Conservation (phyloP, 92 coral and sea anemone genomes). For the Desmophyllum pertusum region DNA sequence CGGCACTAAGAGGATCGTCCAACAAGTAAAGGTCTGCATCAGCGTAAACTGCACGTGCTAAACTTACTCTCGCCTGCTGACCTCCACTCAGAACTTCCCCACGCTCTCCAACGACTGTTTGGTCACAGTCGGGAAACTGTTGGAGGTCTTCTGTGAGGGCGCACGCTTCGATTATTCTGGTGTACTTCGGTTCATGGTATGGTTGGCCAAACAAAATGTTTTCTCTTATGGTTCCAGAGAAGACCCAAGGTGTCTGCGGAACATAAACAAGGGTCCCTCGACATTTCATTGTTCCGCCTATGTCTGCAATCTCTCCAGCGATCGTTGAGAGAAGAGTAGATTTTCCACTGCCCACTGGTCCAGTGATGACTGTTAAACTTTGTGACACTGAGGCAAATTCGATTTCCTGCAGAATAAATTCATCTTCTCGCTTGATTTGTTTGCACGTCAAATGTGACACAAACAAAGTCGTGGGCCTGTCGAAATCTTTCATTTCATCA, state of each 20-base stretch:
- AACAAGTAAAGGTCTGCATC: constrained; percentile 1
- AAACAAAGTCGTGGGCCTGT: neutral
- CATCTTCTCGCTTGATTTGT: neutral
- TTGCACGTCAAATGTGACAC: neutral
- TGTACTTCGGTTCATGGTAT: constrained; percentile 1
- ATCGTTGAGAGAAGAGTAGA: constrained; percentile 6
- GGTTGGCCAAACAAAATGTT: constrained; percentile 20
- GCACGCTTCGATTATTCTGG: constrained; percentile 4
- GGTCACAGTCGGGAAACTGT: neutral
- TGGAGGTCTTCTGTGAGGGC: constrained; percentile 11
- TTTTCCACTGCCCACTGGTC: constrained; percentile 4
- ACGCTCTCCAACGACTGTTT: constrained; percentile 9
- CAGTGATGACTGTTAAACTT: constrained; percentile 1
- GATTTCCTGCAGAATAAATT: neutral
- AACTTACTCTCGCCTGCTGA: constrained; percentile 4
- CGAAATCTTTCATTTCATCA: neutral
- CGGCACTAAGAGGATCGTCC: constrained; percentile 22
- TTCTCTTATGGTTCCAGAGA: constrained; percentile 19
- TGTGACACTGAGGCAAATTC: neutral
- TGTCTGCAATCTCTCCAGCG: neutral
- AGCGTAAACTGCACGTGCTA: constrained; percentile 19
- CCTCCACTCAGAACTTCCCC: constrained; percentile 21
- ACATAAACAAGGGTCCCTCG: neutral
- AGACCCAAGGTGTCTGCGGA: constrained; percentile 10
- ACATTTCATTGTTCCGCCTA: neutral